Evolutionary conservation across 2,113 vertebrate species (phyloP).

Genomic region (Tautogolabrus adspersus): DNA sequence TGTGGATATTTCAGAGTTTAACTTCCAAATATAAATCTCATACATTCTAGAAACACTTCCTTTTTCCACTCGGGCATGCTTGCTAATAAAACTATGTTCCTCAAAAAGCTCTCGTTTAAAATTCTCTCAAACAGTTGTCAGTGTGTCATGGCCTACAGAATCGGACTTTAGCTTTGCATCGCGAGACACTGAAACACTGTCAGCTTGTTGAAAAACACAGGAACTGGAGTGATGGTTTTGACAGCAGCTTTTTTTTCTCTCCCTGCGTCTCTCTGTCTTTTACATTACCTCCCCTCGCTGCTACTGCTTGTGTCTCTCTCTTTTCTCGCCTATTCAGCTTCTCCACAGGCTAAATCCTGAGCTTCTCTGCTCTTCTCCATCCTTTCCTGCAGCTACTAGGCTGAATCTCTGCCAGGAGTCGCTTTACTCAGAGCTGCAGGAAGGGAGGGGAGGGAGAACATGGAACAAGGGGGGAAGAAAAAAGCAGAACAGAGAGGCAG

Average conservation of each 20-base stretch:
- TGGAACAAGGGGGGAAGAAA: background rate
- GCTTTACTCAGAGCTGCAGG: constrained; percentile 30
- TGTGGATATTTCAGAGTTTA: background rate
- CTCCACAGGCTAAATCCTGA: constrained; percentile 65
- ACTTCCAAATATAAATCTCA: background rate
- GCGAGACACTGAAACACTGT: constrained; percentile 12
- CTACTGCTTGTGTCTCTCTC: constrained; percentile 29
- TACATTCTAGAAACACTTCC: background rate
- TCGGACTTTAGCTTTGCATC: constrained; percentile 30
- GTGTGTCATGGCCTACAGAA: constrained; percentile 4
- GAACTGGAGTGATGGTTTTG: constrained; percentile 35
- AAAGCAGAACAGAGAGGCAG: background rate
- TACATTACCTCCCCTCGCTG: constrained; percentile 36
- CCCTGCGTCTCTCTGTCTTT: constrained; percentile 31
- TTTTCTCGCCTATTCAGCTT: constrained; percentile 48
- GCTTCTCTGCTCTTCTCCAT: constrained; percentile 38
- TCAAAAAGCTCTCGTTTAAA: background rate
- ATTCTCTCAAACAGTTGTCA: background rate
- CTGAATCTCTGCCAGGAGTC: constrained; percentile 58
- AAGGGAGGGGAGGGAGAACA: background rate
- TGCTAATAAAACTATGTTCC: background rate
- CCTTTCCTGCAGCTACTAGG: constrained; percentile 50
- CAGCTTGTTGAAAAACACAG: constrained; percentile 17
- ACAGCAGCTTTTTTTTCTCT: constrained; percentile 24
- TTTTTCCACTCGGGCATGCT: background rate